These are phyloP conservation scores for Gastrophryne carolinensis DNA, from an alignment of 2,797 vertebrate species.

Conservation along the genomic window DNA sequence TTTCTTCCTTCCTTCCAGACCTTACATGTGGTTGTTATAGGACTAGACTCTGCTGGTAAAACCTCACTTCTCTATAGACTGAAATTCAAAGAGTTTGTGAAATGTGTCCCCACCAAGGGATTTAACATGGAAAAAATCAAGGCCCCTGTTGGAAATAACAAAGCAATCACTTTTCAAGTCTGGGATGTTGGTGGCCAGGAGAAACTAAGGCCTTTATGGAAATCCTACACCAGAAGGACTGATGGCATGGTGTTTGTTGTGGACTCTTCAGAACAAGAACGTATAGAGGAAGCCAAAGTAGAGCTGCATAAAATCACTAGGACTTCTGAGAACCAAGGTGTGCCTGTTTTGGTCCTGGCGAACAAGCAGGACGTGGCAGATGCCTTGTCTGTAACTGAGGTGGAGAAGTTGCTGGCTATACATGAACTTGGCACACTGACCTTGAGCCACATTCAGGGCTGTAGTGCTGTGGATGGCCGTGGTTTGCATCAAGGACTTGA, in stretches of 20 bases:
- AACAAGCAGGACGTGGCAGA: slow-evolving; percentile 96
- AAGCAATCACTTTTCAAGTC: slow-evolving; percentile 93
- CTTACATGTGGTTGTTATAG: slow-evolving; percentile 92
- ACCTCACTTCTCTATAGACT: slow-evolving; percentile 92
- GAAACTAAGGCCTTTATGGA: slow-evolving; percentile 94
- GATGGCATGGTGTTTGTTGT: slow-evolving; percentile 96
- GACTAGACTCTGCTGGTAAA: slow-evolving; percentile 92
- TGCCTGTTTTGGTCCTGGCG: slow-evolving; percentile 92
- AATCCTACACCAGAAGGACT: slow-evolving; percentile 91
- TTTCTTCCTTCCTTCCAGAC: slow-evolving; percentile 86
- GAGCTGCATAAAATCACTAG: slow-evolving; percentile 95
- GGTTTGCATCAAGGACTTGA: slow-evolving; percentile 88
- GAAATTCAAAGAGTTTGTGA: slow-evolving; percentile 97
- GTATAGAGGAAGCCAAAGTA: slow-evolving; percentile 97
- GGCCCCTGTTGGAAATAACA: slow-evolving; percentile 82
- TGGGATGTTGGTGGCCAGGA: slow-evolving; percentile 98
- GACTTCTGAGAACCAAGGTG: slow-evolving; percentile 90
- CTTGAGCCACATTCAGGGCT: slow-evolving; percentile 89
- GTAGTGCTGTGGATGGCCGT: slow-evolving; percentile 83
- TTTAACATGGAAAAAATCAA: slow-evolving; percentile 95
- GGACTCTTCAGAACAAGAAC: slow-evolving; percentile 91
- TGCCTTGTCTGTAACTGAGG: slow-evolving; percentile 82
- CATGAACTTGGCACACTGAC: slow-evolving; percentile 85
- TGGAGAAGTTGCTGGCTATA: slow-evolving; percentile 87
- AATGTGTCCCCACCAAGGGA: slow-evolving; percentile 96